Percentiles rank a stretch among this genome's conserved stretches.
phyloP scores from a whole-genome alignment of 2,113 vertebrate species.

The Oriolus oriolus region DNA sequence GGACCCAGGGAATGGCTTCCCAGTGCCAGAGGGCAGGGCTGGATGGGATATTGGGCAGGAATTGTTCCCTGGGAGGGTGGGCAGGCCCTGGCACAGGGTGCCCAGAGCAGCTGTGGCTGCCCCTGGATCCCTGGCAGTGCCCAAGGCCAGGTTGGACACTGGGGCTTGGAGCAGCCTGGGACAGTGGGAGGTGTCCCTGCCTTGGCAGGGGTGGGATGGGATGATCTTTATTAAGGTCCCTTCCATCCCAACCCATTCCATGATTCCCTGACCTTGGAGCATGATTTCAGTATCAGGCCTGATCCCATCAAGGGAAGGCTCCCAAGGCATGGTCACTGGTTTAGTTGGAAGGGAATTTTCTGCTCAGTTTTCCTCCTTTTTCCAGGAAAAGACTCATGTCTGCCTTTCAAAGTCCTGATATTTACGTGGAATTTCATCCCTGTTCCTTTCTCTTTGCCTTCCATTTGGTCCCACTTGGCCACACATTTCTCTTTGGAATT shows the following conservation, averaged over 20 bases:
- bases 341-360: background rate
- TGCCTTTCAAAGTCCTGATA: background rate
- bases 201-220: background rate
- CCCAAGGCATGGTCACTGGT: background rate
- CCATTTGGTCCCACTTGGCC: background rate
- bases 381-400: background rate
- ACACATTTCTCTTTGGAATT: background rate
- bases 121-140: background rate
- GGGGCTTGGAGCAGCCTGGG: background rate
- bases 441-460: background rate
- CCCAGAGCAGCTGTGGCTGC: background rate
- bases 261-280: background rate
- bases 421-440: background rate
- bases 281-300: background rate
- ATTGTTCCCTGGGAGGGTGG: no score
- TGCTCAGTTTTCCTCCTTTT: background rate
- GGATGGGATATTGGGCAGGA: background rate
- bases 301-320: background rate
- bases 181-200: background rate
- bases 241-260: background rate
- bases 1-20: no score
- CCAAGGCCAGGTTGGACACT: background rate
- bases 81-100: background rate
- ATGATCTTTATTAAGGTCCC: background rate
- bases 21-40: no score